Evolutionary conservation across 2,113 vertebrate species (phyloP).

Genomic region (Stigmatopora nigra): DNA sequence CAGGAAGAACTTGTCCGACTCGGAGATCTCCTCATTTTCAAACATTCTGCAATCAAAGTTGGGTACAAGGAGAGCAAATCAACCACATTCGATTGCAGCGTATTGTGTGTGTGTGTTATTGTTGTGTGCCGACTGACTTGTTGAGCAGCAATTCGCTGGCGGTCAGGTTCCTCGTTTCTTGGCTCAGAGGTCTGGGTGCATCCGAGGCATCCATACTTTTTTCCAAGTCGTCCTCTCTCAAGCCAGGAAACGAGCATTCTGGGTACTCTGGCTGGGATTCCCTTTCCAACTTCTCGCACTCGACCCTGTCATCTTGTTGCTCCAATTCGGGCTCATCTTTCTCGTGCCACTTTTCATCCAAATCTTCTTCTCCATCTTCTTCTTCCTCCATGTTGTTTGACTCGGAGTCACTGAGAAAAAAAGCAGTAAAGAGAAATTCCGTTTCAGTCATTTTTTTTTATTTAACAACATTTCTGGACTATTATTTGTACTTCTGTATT

Average conservation of each 20-base stretch:
- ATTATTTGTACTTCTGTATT: too few relatives aligned
- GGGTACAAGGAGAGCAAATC: background rate
- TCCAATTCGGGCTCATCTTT: constrained; percentile 5
- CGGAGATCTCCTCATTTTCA: constrained; percentile 57
- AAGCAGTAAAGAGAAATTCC: background rate
- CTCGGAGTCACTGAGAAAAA: constrained; percentile 28
- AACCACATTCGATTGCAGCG: background rate
- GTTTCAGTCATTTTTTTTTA: too few relatives aligned
- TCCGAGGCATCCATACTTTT: constrained; percentile 36
- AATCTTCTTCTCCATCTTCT: background rate
- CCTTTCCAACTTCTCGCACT: constrained; percentile 15
- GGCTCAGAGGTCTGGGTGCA: constrained; percentile 42
- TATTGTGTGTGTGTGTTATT: background rate
- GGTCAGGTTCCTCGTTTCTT: constrained; percentile 57
- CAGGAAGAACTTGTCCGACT: constrained; percentile 61
- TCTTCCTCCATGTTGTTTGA: constrained; percentile 5
- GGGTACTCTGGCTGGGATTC: background rate
- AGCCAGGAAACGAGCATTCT: constrained; percentile 27
- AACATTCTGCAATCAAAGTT: constrained; percentile 47
- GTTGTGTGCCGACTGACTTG: constrained; percentile 60
- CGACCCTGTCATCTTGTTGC: background rate
- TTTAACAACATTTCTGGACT: too few relatives aligned
- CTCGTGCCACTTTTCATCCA: background rate
- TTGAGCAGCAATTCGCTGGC: constrained; percentile 69
- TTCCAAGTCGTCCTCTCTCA: constrained; percentile 33